phyloP scores from a whole-genome alignment of 2,888 invertebrate genomes.

The Sminthurides aquaticus region DNA sequence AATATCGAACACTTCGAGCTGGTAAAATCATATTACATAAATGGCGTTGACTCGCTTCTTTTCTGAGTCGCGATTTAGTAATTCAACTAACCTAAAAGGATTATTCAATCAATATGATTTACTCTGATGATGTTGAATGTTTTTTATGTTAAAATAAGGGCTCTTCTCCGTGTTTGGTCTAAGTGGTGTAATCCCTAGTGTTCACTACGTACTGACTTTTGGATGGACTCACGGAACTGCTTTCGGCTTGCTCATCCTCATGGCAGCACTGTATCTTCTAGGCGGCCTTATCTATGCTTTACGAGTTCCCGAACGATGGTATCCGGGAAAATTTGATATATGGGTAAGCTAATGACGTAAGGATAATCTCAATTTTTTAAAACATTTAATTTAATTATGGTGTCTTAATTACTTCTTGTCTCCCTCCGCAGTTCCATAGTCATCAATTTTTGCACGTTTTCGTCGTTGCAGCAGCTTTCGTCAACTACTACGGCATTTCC shows the following conservation, averaged over 20 bases:
- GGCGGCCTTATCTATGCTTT: slow-evolving; percentile 95
- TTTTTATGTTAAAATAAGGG: slow-evolving; percentile 48
- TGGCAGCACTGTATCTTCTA: slow-evolving; percentile 89
- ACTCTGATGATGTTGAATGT: too few species aligned
- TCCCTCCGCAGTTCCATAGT: slow-evolving; percentile 75
- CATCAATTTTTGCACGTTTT: slow-evolving; percentile 99
- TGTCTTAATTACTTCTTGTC: neutral
- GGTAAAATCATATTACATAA: too few species aligned
- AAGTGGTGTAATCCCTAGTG: slow-evolving; percentile 91
- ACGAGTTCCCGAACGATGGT: slow-evolving; percentile 95
- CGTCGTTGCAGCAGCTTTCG: slow-evolving; percentile 96
- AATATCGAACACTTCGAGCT: slow-evolving; percentile 82
- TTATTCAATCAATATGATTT: too few species aligned
- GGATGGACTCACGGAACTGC: slow-evolving; percentile 86
- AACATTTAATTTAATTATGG: neutral
- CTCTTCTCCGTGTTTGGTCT: slow-evolving; percentile 96
- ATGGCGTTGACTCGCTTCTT: too few species aligned
- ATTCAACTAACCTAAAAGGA: too few species aligned
- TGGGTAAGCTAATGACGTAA: slow-evolving; percentile 62
- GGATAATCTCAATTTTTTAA: neutral
- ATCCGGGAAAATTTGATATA: slow-evolving; percentile 93
- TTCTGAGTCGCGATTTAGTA: too few species aligned
- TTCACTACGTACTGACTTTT: slow-evolving; percentile 90
- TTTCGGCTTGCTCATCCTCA: slow-evolving; percentile 85
- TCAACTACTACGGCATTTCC: slow-evolving; percentile 96